Percentiles rank a stretch among this genome's conserved stretches.
Conservation (phyloP, 2,797 vertebrate genomes). For the Limosa lapponica region DNA sequence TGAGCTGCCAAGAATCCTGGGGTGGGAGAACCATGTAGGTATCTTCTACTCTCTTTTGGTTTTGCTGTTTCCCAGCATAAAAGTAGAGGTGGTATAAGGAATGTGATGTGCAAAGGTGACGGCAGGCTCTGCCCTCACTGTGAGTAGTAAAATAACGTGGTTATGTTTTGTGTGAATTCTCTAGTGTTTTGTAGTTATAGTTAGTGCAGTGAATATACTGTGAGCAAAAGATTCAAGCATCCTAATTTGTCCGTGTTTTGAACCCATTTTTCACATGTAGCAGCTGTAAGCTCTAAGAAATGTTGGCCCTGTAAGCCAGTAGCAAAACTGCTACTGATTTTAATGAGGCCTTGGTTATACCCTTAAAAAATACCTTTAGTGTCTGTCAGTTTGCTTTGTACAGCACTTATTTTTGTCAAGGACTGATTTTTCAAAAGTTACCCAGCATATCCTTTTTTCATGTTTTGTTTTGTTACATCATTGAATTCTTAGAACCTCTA, state of each 20-base stretch:
- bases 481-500: not conserved
- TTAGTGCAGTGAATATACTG: not conserved
- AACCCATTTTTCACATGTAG: not conserved
- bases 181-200: not conserved
- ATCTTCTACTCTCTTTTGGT: not conserved
- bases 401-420: not conserved
- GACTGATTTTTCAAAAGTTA: not conserved
- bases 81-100: not conserved
- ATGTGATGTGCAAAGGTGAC: not conserved
- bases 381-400: not conserved
- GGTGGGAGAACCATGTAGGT: rapidly evolving
- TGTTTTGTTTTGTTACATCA: not conserved
- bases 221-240: not conserved
- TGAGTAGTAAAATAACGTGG: not conserved
- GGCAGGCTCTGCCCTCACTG: not conserved
- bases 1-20: not conserved
- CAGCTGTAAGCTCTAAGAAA: not conserved
- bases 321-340: not conserved
- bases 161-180: not conserved
- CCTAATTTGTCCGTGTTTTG: not conserved
- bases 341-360: not conserved
- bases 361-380: not conserved
- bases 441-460: not conserved
- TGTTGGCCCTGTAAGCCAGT: not conserved
- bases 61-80: not conserved